Conservation (phyloP, 1,140 invertebrate genomes). For the Aporrectodea caliginosa region DNA sequence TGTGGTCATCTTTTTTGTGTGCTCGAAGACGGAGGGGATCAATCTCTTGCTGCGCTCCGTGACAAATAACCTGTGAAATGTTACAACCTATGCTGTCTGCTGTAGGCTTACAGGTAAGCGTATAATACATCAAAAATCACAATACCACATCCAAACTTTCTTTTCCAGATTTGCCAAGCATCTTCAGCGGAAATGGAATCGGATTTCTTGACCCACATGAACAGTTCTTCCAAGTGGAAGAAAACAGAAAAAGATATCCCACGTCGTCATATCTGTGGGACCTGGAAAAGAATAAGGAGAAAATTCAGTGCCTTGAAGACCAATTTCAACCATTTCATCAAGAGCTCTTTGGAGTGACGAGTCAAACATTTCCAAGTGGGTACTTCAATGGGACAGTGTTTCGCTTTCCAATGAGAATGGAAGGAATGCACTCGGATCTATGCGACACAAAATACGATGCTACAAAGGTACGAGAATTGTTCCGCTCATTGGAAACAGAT, state of each 20-base stretch:
- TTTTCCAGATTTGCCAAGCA: slow-evolving; percentile 41
- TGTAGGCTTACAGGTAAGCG: too few relatives aligned
- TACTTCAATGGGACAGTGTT: slow-evolving; percentile 19
- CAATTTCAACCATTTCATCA: slow-evolving; percentile 19
- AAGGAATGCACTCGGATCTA: slow-evolving; percentile 17
- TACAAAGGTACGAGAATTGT: slow-evolving; percentile 7
- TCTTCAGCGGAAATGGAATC: slow-evolving; percentile 41
- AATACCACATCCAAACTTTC: neutral
- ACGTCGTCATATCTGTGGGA: slow-evolving; percentile 7
- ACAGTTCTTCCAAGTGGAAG: slow-evolving; percentile 1
- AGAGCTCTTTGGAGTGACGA: slow-evolving; percentile 4
- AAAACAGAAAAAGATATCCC: neutral
- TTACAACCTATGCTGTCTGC: too few relatives aligned
- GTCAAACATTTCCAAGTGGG: slow-evolving; percentile 1
- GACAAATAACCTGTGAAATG: too few relatives aligned
- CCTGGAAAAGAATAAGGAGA: neutral
- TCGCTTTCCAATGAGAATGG: slow-evolving; percentile 24
- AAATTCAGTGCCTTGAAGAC: slow-evolving; percentile 1
- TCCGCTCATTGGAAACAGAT: slow-evolving; percentile 18
- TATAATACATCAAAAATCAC: too few relatives aligned
- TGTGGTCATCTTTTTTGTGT: too few relatives aligned
- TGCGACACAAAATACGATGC: neutral
- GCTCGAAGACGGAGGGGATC: too few relatives aligned
- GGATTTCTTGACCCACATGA: slow-evolving; percentile 43
- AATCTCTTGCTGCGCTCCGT: too few relatives aligned